Evolutionary conservation across 2,113 vertebrate genomes (phyloP).

Genomic region (Trachemys scripta): DNA sequence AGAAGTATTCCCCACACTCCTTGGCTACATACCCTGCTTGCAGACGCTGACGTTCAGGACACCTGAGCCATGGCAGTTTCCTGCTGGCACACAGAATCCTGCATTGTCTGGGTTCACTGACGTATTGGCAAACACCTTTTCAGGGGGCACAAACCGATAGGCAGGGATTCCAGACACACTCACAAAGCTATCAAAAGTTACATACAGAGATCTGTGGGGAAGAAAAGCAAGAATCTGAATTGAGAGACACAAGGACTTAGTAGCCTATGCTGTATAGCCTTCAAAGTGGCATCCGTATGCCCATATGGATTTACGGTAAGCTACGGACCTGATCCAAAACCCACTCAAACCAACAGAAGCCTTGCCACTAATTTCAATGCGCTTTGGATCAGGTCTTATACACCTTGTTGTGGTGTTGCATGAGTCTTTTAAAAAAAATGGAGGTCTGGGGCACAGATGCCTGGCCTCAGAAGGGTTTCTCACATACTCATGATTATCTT

Average conservation of each 20-base stretch:
- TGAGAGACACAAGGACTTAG: background rate
- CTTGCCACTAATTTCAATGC: background rate
- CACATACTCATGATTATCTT: background rate
- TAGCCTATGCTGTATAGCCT: background rate
- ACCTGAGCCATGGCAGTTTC: constrained; percentile 90
- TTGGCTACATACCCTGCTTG: constrained; percentile 85
- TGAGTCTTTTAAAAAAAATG: background rate
- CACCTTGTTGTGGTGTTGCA: background rate
- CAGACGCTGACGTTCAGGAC: constrained; percentile 91
- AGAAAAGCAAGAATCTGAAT: background rate
- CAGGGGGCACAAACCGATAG: constrained; percentile 88
- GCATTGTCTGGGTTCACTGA: constrained; percentile 88
- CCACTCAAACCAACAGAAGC: fast-evolving
- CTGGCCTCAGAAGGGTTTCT: background rate
- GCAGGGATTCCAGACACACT: constrained; percentile 83
- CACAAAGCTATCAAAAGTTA: constrained; percentile 86
- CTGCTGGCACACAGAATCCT: constrained; percentile 91
- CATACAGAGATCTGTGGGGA: constrained; percentile 87
- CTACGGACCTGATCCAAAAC: background rate
- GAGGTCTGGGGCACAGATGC: background rate
- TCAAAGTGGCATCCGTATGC: background rate
- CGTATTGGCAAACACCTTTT: constrained; percentile 87
- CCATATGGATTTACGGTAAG: background rate
- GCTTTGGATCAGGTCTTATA: background rate
- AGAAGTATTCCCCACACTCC: fast-evolving